phyloP scores from a whole-genome alignment of 2,797 vertebrate genomes.

The Gobionotothen gibberifrons region DNA sequence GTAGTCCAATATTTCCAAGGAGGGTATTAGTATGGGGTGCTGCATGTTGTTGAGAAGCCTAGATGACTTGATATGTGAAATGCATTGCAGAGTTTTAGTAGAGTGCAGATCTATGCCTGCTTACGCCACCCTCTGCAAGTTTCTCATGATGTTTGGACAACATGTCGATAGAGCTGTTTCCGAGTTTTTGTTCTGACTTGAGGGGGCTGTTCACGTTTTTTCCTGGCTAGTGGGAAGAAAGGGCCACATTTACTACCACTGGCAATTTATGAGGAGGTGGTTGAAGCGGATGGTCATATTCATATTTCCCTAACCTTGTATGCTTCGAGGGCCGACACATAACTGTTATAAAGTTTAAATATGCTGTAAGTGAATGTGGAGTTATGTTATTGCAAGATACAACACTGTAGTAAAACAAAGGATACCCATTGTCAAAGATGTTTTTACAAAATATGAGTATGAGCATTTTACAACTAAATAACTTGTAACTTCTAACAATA shows the following conservation, averaged over 20 bases:
- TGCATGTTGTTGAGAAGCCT: slow-evolving; percentile 23
- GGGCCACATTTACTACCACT: neutral
- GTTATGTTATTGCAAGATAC: neutral
- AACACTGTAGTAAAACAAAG: neutral
- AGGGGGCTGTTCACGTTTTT: neutral
- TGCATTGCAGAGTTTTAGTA: slow-evolving; percentile 30
- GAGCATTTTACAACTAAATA: neutral
- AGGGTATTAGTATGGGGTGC: slow-evolving; percentile 48
- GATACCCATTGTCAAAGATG: neutral
- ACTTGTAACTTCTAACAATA: neutral
- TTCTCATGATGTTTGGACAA: too few species aligned
- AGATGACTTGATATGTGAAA: slow-evolving; percentile 21
- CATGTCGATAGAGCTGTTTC: too few species aligned
- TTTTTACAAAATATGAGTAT: neutral
- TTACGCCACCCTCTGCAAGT: too few species aligned
- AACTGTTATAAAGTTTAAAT: neutral
- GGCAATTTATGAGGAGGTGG: neutral
- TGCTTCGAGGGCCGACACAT: neutral
- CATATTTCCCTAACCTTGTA: neutral
- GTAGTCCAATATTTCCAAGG: slow-evolving; percentile 48
- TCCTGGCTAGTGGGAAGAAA: neutral
- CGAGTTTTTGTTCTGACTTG: too few species aligned
- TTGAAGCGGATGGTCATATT: slow-evolving; percentile 4
- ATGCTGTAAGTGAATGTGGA: neutral
- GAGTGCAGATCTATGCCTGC: neutral